Evolutionary conservation across 2,888 invertebrate genomes (phyloP), one percentile per base, ranked within the genome.

Genomic region (Serrognathus titanus): DNA sequence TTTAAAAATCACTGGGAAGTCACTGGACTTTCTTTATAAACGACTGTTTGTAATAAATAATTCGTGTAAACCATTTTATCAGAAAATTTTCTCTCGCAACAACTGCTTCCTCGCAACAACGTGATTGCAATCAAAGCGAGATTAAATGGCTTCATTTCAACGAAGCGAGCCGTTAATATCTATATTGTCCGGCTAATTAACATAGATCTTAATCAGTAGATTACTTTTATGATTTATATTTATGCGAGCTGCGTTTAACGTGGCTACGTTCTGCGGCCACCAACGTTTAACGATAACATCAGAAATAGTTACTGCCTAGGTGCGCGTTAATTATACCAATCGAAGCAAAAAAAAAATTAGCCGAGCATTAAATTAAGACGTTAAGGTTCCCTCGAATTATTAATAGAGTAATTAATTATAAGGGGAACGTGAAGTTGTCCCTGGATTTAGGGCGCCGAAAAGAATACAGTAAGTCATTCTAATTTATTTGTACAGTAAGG

Each of bases 171-270:
- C 48, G 12, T 37, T 63, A 63, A 62, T 60, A 60, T 60, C 59
- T 63, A 61, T 60, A 59, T 57, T 55, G 51, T 57, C 56, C 59
- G 51, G 38, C 59, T 52, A 59, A 61, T 61, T 63, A 61, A 51
- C 63, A 60, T 54, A 64, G 64, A 64, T 64, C 55, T 53, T 62
- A 61, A 63, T 62, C 63, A 53, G 50, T 57, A 61, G 61, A 63
- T 64, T 63, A 61, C 55, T 63, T 60, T 50, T 56, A 52, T 61
- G 63, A 64, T 64, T 64, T 63, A 63, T 61, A 40, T 50, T 60
- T 43, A 43, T 43, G 16, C 16, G 43, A 20, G 9, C 24, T 31
- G 24, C 24, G 24, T 31, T 31, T 31, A 31, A 31, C 43, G 20
- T 43, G 20, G 43, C 8, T 13, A 16, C 43, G 43, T 43, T 43